Evolutionary conservation across 1,140 invertebrate species (phyloP).

Genomic region (Rhysida immarginata): DNA sequence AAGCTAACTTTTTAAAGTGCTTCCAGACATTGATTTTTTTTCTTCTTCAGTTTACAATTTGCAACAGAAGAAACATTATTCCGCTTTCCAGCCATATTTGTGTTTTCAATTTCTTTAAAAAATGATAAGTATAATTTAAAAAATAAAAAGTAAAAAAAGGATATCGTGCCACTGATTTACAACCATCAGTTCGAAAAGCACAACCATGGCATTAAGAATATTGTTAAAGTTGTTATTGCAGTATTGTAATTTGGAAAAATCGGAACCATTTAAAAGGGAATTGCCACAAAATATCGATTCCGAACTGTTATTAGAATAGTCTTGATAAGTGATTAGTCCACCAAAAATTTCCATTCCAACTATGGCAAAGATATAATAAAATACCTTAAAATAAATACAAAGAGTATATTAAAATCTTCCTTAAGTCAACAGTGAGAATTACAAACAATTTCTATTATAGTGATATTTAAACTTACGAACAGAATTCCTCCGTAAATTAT

Average conservation of each 20-base stretch:
- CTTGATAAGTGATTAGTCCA: slow-evolving; percentile 27
- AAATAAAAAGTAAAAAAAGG: no score
- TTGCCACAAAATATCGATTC: slow-evolving; percentile 32
- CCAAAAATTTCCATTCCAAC: slow-evolving; percentile 38
- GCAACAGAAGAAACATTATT: no score
- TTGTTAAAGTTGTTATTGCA: slow-evolving; percentile 41
- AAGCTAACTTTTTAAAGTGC: no score
- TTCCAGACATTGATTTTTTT: no score
- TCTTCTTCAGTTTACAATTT: no score
- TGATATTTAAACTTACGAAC: slow-evolving; percentile 28
- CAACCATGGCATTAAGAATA: slow-evolving; percentile 31
- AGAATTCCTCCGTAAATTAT: slow-evolving; percentile 36
- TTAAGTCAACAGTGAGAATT: no score
- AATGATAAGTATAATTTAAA: no score
- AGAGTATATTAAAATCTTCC: no score
- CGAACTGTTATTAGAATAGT: slow-evolving; percentile 17
- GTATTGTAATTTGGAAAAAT: slow-evolving; percentile 31
- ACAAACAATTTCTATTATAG: slow-evolving; percentile 12
- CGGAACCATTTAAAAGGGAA: slow-evolving; percentile 26
- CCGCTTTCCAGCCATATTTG: no score
- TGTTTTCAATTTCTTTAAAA: no score
- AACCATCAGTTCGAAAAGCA: slow-evolving; percentile 37
- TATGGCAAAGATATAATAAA: slow-evolving; percentile 39
- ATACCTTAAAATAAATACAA: no score
- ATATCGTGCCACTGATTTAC: slow-evolving; percentile 44